Evolutionary conservation across 1,140 invertebrate genomes (phyloP).

Genomic region (Scaptodrosophila lebanonensis): DNA sequence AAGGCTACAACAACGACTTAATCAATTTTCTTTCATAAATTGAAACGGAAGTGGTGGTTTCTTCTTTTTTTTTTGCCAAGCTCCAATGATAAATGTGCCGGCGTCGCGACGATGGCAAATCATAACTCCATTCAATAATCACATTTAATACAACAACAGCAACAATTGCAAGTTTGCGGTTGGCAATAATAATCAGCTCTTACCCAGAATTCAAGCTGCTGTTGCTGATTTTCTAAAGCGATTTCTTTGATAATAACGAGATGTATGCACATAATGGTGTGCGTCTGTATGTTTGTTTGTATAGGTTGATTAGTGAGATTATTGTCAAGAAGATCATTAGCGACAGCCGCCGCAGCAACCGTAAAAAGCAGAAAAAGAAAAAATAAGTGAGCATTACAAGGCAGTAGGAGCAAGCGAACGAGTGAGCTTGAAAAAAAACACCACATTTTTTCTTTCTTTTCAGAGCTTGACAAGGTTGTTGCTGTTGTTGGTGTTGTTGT

Average conservation of each 20-base stretch:
- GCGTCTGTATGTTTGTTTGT: no score
- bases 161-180: constrained; percentile 44
- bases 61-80: constrained; percentile 17
- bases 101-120: no score
- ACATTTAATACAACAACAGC: no score
- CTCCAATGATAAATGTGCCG: constrained; percentile 46
- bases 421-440: no score
- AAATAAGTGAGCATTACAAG: constrained; percentile 42
- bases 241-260: constrained; percentile 68
- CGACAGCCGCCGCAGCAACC: constrained; percentile 14
- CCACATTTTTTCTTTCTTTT: no score
- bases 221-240: constrained; percentile 5
- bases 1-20: constrained; percentile 37
- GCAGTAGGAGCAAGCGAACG: constrained; percentile 39
- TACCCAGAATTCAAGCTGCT: constrained; percentile 49
- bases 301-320: constrained; percentile 37
- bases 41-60: constrained; percentile 66
- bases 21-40: constrained; percentile 67
- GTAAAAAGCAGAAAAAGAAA: constrained; percentile 58
- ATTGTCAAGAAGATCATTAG: constrained; percentile 39
- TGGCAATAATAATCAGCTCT: constrained; percentile 25
- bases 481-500: no score
- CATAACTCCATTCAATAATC: no score
- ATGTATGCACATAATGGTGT: constrained; percentile 32
- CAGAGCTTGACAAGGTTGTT: no score